Conservation (phyloP, 1,140 invertebrate genomes). For the Drosophila nigromelanica region DNA sequence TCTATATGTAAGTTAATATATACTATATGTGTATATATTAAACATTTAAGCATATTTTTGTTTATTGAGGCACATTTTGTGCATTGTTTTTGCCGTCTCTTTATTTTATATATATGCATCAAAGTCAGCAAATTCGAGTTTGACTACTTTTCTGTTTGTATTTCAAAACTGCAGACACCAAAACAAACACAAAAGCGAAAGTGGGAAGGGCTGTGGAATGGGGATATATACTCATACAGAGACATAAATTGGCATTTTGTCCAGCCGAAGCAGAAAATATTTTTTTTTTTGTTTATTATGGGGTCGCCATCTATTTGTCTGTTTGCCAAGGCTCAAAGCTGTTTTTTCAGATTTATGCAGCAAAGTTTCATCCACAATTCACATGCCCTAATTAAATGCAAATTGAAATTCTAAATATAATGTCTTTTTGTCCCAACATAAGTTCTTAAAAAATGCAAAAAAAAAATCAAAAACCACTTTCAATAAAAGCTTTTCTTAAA, state of each 20-base stretch:
- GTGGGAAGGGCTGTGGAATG: neutral
- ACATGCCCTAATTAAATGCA: slow-evolving; percentile 29
- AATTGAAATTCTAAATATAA: slow-evolving; percentile 18
- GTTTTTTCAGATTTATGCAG: slow-evolving; percentile 7
- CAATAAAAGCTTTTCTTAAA: too few relatives aligned
- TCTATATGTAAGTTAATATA: neutral
- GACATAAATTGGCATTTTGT: slow-evolving; percentile 48
- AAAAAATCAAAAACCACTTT: neutral
- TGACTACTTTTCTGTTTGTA: slow-evolving; percentile 67
- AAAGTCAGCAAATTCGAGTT: slow-evolving; percentile 68
- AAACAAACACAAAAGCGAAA: slow-evolving; percentile 28
- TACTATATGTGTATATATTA: slow-evolving; percentile 30
- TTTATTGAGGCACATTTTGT: slow-evolving; percentile 34
- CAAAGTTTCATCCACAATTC: slow-evolving; percentile 6
- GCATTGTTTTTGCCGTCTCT: slow-evolving; percentile 46
- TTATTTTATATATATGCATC: slow-evolving; percentile 38
- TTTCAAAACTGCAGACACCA: slow-evolving; percentile 64
- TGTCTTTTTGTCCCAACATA: neutral
- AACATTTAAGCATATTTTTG: slow-evolving; percentile 67
- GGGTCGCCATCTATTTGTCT: slow-evolving; percentile 33
- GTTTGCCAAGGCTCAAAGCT: slow-evolving; percentile 33
- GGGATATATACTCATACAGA: neutral
- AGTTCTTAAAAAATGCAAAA: neutral
- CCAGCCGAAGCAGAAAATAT: slow-evolving; percentile 29
- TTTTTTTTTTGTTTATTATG: slow-evolving; percentile 29